Conservation (phyloP, 2,797 vertebrate genomes). For the Cebuella pygmaea region DNA sequence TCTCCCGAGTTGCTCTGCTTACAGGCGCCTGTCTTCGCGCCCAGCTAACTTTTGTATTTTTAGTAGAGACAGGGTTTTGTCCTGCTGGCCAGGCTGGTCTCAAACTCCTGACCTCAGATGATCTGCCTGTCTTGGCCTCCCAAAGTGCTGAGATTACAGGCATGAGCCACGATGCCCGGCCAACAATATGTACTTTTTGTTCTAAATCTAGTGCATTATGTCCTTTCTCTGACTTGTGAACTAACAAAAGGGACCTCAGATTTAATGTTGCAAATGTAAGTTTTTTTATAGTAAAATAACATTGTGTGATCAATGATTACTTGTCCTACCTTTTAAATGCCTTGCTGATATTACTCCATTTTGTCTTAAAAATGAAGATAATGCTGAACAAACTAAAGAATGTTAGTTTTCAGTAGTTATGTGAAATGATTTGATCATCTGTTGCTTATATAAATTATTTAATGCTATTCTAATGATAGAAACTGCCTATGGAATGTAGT, state of each 20-base stretch:
- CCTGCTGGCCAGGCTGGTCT: not conserved
- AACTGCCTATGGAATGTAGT: not conserved
- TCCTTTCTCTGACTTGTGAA: not conserved
- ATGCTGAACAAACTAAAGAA: not conserved
- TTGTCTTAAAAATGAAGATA: constrained; percentile 23
- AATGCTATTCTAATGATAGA: constrained; percentile 16
- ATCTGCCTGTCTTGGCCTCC: not conserved
- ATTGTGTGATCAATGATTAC: not conserved
- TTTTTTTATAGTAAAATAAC: not conserved
- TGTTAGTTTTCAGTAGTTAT: not conserved
- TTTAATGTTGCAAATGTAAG: not conserved
- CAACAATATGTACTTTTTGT: not conserved
- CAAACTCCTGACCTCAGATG: not conserved
- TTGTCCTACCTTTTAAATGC: not conserved
- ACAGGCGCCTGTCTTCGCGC: too few relatives aligned
- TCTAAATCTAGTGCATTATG: not conserved
- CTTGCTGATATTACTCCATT: not conserved
- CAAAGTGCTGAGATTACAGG: not conserved
- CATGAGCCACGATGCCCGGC: not conserved
- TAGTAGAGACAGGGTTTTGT: not conserved
- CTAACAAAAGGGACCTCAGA: not conserved
- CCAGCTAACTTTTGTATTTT: not conserved
- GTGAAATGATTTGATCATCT: constrained; percentile 10
- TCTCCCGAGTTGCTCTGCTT: too few relatives aligned
- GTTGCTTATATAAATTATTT: constrained; percentile 33